Percentiles rank a stretch among this genome's conserved stretches.
These are phyloP conservation scores for Rhinoptilus africanus DNA, from an alignment of 2,113 vertebrate genomes.

Conservation along the genomic window DNA sequence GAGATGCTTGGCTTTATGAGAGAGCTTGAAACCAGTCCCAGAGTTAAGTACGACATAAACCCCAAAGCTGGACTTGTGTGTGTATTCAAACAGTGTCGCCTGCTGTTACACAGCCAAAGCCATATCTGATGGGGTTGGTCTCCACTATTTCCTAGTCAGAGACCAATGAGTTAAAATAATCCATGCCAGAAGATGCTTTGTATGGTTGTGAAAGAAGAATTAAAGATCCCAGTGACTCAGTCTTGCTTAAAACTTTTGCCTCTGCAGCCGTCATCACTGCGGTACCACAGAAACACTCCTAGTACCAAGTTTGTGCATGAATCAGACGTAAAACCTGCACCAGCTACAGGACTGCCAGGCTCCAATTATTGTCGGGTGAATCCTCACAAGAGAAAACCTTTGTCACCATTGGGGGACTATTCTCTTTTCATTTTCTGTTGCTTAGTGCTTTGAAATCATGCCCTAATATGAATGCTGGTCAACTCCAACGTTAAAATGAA, in stretches of 20 bases:
- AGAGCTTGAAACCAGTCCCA: constrained; percentile 51
- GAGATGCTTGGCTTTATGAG: constrained; percentile 50
- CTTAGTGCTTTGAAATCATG: background rate
- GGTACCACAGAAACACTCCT: background rate
- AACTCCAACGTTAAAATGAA: background rate
- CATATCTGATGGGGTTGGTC: background rate
- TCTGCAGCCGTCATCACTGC: background rate
- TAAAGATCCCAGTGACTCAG: background rate
- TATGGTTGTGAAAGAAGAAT: background rate
- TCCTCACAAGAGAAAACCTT: background rate
- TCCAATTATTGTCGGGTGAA: background rate
- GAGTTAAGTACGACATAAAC: constrained; percentile 64
- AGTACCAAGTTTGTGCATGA: background rate
- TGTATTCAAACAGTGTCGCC: constrained; percentile 19
- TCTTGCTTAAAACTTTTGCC: background rate
- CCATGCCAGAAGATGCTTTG: background rate
- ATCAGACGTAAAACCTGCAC: background rate
- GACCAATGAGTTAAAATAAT: constrained; percentile 26
- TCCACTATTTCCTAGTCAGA: constrained; percentile 17
- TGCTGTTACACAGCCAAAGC: constrained; percentile 24
- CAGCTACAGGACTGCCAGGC: background rate
- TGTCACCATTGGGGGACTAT: background rate
- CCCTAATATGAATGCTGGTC: background rate
- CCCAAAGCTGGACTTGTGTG: constrained; percentile 3
- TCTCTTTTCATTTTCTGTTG: background rate